Conservation (phyloP, 2,888 invertebrate genomes). For the Tholera decimalis region DNA sequence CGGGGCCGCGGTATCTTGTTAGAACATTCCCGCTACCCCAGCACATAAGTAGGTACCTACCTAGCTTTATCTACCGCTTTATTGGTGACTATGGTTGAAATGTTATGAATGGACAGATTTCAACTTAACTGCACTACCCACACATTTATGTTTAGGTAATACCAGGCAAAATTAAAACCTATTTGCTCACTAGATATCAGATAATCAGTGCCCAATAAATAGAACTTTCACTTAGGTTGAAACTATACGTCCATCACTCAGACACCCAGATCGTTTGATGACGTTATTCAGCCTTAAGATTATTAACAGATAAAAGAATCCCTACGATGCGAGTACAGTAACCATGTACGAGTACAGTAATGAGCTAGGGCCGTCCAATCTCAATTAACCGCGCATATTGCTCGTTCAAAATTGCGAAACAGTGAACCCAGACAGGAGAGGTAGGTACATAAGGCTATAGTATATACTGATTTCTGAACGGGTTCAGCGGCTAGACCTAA, state of each 20-base stretch:
- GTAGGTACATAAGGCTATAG: neutral
- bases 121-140: neutral
- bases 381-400: slow-evolving; percentile 6
- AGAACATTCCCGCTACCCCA: too few species aligned
- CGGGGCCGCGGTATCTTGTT: too few species aligned
- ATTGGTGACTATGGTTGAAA: neutral
- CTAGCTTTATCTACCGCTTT: slow-evolving; percentile 9
- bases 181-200: too few species aligned
- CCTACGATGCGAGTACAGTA: neutral
- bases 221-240: neutral
- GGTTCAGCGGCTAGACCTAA: neutral
- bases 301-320: neutral
- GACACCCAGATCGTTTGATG: neutral
- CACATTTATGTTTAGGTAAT: neutral
- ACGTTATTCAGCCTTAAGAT: neutral
- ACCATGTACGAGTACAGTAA: too few species aligned
- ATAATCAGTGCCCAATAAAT: neutral
- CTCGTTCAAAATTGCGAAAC: slow-evolving; percentile 8
- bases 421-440: neutral
- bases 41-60: too few species aligned
- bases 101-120: slow-evolving; percentile 15
- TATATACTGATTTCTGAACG: neutral
- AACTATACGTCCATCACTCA: too few species aligned
- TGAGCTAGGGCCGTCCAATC: slow-evolving; percentile 9
- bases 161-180: too few species aligned